Evolutionary conservation across 2,888 invertebrate genomes (phyloP), one percentile per base, ranked within the genome.

Genomic region (Noctua pronuba): DNA sequence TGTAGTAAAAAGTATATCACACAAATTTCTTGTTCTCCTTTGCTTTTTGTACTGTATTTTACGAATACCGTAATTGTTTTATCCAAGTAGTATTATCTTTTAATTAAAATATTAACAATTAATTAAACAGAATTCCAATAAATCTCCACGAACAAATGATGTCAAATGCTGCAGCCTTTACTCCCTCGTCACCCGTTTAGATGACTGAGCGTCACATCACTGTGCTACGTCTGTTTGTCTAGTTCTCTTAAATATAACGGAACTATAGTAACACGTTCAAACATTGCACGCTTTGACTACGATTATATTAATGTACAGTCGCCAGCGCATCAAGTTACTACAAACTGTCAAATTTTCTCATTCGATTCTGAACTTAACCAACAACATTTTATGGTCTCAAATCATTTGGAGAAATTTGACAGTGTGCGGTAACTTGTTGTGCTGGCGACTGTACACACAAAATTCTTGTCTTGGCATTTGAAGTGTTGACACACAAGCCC

Each of bases 181-280:
- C 58, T 77, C 55, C 68, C 69, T 70, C 38, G 55, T 65, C 65
- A 52, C 64, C 28, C 67, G 55, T 64, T 76, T 70, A 77, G 58
- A 76, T 79, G 79, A 85, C 73, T 83, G 52, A 77, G 69, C 76
- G 65, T 28, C 44, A 77, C 76, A 69, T 35, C 41, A 67, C 78
- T 86, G 80, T 80, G 72, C 38, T 77, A 38, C 35, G 46, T 28
- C 38, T 41, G n/a, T 35, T 52, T n/a, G 28, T 6, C 35, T 18
- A 28, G 38, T 52, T 52, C 18, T 21, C n/a, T 5, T 74, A 62
- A 60, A 58, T 52, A 73, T 76, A 80, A 78, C 78, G 67, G 44
- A 44, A 55, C 35, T 38, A 72, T 76, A 73, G 62, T 76, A 71
- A 69, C 11, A 52, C 7, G 64, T 41, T 11, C 44, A 58, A 52